Evolutionary conservation across 2,113 vertebrate genomes (phyloP).

Genomic region (Ginglymostoma cirratum): DNA sequence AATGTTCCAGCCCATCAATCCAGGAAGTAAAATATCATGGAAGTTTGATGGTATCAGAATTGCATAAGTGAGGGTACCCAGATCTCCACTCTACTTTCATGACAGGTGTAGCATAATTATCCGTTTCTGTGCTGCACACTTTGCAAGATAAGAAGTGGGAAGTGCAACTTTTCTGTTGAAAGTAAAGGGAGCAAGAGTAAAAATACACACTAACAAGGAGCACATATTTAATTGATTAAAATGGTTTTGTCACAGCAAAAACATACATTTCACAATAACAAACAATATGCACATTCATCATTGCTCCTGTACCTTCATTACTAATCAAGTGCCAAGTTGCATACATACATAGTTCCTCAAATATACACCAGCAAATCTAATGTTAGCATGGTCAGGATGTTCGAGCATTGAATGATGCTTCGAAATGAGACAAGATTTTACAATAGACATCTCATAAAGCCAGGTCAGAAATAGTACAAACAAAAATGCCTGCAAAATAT

Average conservation of each 20-base stretch:
- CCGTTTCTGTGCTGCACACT: background rate
- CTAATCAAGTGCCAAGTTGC: background rate
- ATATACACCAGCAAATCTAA: too few species aligned
- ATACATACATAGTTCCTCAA: background rate
- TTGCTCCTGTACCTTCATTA: background rate
- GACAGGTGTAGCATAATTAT: background rate
- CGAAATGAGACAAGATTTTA: background rate
- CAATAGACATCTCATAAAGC: background rate
- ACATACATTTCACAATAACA: background rate
- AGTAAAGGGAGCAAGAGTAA: background rate
- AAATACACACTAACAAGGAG: background rate
- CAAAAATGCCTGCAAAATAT: background rate
- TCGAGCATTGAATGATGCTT: background rate
- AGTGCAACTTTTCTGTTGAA: background rate
- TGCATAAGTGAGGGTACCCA: background rate
- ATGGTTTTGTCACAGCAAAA: background rate
- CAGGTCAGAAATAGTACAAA: background rate
- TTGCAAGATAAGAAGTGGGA: background rate
- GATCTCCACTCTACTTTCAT: background rate
- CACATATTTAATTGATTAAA: background rate
- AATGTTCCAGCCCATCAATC: background rate
- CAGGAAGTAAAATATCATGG: background rate
- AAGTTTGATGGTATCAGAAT: background rate
- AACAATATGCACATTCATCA: background rate
- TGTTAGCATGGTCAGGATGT: background rate